Base-by-base conservation (phyloP, 2,113 vertebrate species). In the Laterallus jamaicensis region DNA sequence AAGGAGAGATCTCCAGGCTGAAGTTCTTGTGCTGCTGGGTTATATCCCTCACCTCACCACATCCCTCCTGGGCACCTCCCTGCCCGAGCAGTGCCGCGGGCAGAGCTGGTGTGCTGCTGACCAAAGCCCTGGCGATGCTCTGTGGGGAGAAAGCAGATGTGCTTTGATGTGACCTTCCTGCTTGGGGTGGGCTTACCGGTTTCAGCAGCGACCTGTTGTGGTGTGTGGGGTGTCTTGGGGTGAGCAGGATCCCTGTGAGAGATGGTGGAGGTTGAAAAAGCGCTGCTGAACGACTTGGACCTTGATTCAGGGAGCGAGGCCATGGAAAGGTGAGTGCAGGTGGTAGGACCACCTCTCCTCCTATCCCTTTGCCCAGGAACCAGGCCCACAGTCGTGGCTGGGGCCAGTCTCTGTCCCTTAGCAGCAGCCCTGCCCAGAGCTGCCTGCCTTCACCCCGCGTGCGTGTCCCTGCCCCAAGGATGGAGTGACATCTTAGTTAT, bases 91-190 rank as follows among this genome's bases (percentile, higher is more conserved):
- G 52, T 29, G 59, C 62, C 0, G 0, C 16, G 39, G 52, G 15
- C 68, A 83, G 73, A 39, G 86, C 94, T 62, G 86, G 3, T 0
- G 0, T 19, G 49, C 19, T 3, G 3, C 67, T 67, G 88, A 6
- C 56, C 42, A 54, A 76, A 73, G 28, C 20, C 68, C 39, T 70
- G 71, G 21, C 0, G 3, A 0, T 35, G 70, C 37, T 64, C n/a
- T 0, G 0, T 25, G 49, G 49, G 77, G 60, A 29, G 52, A 12
- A 19, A 18, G 44, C 60, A 37, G 39, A 4, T 0, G 0, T 11
- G 35, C 22, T 63, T 52, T 47, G 66, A 5, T 3, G 0, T 2
- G 76, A 8, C 12, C 1, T 0, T 13, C 24, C 54, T 20, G 63
- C 13, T 44, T 10, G 3, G 37, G 52, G 19, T 1, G 15, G 54